A percentile compares a stretch with the other conserved stretches of the same genome.
Evolutionary conservation across 2,797 vertebrate species (phyloP).

Genomic region (Nothura maculosa): DNA sequence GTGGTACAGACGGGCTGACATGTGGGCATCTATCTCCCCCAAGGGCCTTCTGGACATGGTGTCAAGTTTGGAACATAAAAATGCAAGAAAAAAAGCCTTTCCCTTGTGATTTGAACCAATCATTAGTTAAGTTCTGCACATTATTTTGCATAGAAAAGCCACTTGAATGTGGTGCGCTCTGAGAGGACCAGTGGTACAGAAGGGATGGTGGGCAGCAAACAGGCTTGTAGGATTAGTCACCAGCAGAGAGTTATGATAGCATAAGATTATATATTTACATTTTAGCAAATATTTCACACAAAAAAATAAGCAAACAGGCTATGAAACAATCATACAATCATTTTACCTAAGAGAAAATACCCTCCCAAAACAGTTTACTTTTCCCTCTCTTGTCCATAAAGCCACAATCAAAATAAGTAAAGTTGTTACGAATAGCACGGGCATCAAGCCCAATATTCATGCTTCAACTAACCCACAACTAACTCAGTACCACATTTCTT

Average conservation of each 20-base stretch:
- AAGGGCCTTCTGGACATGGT: not conserved
- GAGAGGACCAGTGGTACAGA: not conserved
- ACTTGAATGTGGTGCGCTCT: not conserved
- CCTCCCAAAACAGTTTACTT: not conserved
- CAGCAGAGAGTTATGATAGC: not conserved
- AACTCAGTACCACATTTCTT: not conserved
- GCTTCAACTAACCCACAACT: not conserved
- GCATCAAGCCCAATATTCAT: not conserved
- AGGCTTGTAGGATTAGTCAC: not conserved
- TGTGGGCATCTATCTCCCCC: not conserved
- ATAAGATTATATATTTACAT: not conserved
- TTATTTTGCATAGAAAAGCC: not conserved
- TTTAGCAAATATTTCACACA: not conserved
- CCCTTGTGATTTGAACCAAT: not conserved
- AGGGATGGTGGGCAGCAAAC: not conserved
- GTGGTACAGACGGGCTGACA: fast-evolving
- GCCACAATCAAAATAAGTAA: not conserved
- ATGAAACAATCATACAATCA: not conserved
- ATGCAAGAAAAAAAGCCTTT: not conserved
- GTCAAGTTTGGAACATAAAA: not conserved
- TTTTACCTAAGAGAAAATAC: not conserved
- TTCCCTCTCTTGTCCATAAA: not conserved
- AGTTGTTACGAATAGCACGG: not conserved
- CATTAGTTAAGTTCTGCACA: fast-evolving
- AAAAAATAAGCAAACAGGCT: not conserved